phyloP scores from a whole-genome alignment of 2,888 invertebrate species.

The Pseudococcus viburni region DNA sequence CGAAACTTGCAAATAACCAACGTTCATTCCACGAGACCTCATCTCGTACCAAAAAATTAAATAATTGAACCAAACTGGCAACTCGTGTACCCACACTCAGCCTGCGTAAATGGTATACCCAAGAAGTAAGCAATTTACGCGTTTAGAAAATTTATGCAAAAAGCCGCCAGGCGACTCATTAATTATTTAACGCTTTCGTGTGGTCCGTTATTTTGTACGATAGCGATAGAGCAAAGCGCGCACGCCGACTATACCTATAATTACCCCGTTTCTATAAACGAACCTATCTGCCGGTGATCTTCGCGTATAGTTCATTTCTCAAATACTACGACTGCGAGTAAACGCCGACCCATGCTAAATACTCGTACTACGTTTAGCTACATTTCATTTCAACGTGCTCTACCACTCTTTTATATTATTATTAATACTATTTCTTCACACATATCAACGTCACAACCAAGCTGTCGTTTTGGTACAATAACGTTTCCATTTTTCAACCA shows the following conservation, averaged over 20 bases:
- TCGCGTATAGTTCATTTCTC: neutral
- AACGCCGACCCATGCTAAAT: too few species aligned
- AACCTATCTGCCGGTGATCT: slow-evolving; percentile 30
- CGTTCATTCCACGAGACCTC: neutral
- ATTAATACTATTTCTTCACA: neutral
- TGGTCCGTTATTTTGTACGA: slow-evolving; percentile 38
- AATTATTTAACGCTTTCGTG: slow-evolving; percentile 47
- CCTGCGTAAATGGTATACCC: slow-evolving; percentile 6
- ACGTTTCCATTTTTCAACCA: neutral
- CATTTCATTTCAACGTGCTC: neutral
- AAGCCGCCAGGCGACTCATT: slow-evolving; percentile 42
- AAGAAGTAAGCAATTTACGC: slow-evolving; percentile 40
- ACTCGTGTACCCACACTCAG: neutral
- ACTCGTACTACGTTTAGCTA: neutral
- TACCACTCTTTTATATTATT: neutral
- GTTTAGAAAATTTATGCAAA: slow-evolving; percentile 42
- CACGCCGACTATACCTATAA: slow-evolving; percentile 41
- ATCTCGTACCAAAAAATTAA: neutral
- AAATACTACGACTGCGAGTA: neutral
- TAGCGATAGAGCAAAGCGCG: slow-evolving; percentile 7
- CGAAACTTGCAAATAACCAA: neutral
- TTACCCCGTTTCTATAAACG: slow-evolving; percentile 13
- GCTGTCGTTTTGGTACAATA: neutral
- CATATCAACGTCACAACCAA: neutral
- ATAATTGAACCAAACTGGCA: slow-evolving; percentile 4